Evolutionary conservation across 2,888 invertebrate species (phyloP).

Genomic region (Thelaira solivaga): DNA sequence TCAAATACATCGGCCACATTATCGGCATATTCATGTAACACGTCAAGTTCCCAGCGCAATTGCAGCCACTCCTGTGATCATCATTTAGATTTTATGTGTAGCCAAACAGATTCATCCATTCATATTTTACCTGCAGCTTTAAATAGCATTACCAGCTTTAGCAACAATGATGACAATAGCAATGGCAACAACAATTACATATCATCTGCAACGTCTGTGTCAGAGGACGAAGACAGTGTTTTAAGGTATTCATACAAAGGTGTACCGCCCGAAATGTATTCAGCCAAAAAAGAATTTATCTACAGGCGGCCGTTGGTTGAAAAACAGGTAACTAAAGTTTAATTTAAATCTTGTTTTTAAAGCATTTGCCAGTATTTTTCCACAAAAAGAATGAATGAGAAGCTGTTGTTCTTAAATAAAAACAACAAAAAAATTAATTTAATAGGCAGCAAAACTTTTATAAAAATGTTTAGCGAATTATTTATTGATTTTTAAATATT

Average conservation of each 20-base stretch:
- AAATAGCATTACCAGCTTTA: constrained; percentile 10
- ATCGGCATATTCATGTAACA: constrained; percentile 47
- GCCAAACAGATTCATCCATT: constrained; percentile 24
- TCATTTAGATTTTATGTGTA: constrained; percentile 45
- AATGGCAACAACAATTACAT: constrained; percentile 7
- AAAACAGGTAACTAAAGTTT: constrained; percentile 68
- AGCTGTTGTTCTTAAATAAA: background rate
- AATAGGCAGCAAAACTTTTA: background rate
- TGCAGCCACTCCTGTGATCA: constrained; percentile 56
- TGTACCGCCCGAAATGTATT: constrained; percentile 71
- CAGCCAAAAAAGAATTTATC: constrained; percentile 72
- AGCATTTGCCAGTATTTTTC: background rate
- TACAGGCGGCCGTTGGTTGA: constrained; percentile 69
- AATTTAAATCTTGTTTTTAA: background rate
- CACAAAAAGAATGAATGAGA: background rate
- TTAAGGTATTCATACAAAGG: constrained; percentile 72
- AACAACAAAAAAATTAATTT: background rate
- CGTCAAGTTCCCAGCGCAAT: constrained; percentile 28
- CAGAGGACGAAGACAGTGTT: constrained; percentile 61
- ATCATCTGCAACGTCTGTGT: constrained; percentile 29
- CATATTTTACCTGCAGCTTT: constrained; percentile 48
- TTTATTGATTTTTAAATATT: constrained; percentile 58
- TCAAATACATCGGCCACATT: constrained; percentile 54
- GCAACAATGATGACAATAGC: no score
- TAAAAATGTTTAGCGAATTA: constrained; percentile 35